These are phyloP conservation scores for Dicentrarchus labrax DNA, from an alignment of 2,113 vertebrate species.

Conservation along the genomic window DNA sequence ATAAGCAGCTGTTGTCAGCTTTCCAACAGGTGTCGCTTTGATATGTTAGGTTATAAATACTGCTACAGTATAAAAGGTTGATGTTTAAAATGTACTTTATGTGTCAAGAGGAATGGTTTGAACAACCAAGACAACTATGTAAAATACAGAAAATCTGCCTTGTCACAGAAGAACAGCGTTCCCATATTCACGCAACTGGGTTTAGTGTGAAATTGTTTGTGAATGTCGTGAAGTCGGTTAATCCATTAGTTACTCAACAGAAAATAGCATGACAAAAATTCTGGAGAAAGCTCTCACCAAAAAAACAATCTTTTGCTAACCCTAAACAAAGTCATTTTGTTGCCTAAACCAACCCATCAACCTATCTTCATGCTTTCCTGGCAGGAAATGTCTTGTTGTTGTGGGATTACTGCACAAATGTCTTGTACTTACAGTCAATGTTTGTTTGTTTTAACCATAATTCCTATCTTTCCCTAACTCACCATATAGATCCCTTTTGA, in stretches of 20 bases:
- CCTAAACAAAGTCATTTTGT: too few relatives aligned
- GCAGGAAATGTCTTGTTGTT: neutral
- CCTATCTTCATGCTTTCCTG: neutral
- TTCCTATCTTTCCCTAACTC: neutral
- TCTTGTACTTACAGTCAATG: neutral
- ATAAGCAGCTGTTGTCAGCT: neutral
- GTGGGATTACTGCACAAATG: neutral
- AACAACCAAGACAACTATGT: neutral
- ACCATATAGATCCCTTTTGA: too few relatives aligned
- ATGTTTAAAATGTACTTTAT: neutral
- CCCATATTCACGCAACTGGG: too few relatives aligned
- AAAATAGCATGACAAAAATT: too few relatives aligned
- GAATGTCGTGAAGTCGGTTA: too few relatives aligned
- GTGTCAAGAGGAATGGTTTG: neutral
- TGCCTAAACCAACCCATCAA: neutral
- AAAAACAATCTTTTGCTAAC: too few relatives aligned
- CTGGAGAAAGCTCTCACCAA: too few relatives aligned
- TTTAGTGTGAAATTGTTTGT: too few relatives aligned
- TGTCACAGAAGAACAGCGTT: too few relatives aligned
- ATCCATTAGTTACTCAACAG: too few relatives aligned
- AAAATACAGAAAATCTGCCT: neutral
- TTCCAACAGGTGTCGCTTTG: neutral
- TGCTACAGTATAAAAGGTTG: neutral
- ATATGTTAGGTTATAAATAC: neutral
- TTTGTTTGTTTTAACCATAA: neutral